Percentiles rank a stretch among this genome's conserved stretches.
phyloP scores from a whole-genome alignment of 2,888 invertebrate genomes.

The Gymnoscelis rufifasciata region DNA sequence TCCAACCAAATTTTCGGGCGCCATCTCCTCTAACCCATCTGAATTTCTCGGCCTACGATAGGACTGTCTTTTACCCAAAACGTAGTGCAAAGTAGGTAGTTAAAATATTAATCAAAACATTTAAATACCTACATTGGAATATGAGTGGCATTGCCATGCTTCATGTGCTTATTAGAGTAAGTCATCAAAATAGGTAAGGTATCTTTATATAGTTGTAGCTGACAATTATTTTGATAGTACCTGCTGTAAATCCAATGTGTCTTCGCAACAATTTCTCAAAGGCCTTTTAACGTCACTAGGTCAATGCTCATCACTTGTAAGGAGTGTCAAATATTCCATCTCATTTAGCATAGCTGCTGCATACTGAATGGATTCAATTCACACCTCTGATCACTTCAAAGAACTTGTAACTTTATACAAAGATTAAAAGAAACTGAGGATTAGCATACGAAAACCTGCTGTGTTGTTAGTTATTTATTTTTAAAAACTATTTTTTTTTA shows the following conservation, averaged over 20 bases:
- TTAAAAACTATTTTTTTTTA: no score
- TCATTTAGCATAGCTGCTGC: conserved; percentile 15
- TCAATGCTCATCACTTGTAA: conserved; percentile 13
- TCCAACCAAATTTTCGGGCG: no score
- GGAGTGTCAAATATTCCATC: conserved; percentile 18
- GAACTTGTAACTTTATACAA: conserved; percentile 2
- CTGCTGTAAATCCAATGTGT: not conserved
- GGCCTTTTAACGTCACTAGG: conserved; percentile 11
- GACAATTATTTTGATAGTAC: not conserved
- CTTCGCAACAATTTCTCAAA: not conserved
- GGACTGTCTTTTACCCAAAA: no score
- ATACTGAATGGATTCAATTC: conserved; percentile 11
- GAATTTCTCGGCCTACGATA: no score
- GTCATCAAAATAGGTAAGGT: no score
- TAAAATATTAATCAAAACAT: no score
- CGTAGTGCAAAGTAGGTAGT: no score
- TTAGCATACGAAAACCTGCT: conserved; percentile 2
- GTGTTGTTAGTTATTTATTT: not conserved
- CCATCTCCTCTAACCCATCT: no score
- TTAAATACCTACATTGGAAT: no score
- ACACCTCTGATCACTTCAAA: conserved; percentile 13
- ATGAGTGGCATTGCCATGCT: no score
- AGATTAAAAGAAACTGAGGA: not conserved
- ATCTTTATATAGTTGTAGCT: not conserved
- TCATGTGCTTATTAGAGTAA: no score